Conservation (phyloP, 2,797 vertebrate species). For the Tragopan temminckii region DNA sequence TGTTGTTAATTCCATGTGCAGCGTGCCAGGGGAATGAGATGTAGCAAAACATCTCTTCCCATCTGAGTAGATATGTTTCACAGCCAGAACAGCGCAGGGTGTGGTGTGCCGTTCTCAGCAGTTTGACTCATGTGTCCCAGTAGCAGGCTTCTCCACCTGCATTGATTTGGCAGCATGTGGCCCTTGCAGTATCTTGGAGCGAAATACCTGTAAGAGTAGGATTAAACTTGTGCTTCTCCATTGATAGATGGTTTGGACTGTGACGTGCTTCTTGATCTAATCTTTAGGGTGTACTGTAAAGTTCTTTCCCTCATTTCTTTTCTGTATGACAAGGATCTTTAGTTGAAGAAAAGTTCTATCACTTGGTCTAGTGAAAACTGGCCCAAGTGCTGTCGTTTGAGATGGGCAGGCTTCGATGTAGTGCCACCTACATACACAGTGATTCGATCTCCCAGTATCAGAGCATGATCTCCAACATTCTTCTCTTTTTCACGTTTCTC, state of each 20-base stretch:
- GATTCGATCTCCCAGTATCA: too few relatives aligned
- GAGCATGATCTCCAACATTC: neutral
- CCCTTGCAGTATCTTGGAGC: neutral
- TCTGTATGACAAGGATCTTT: neutral
- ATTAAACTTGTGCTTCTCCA: neutral
- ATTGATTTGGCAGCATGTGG: neutral
- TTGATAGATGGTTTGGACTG: neutral
- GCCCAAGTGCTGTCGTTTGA: neutral
- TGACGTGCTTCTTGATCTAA: neutral
- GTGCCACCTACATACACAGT: neutral
- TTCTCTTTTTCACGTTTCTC: neutral
- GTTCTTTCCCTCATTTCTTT: neutral
- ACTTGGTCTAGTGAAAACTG: neutral
- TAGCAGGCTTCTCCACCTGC: neutral
- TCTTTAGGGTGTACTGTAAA: neutral
- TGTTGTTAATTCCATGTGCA: conserved; percentile 21
- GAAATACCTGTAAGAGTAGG: neutral
- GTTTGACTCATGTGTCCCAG: neutral
- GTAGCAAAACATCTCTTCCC: neutral
- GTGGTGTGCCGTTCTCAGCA: neutral
- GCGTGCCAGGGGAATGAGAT: conserved; percentile 16
- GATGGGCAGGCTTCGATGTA: neutral
- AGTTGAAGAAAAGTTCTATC: neutral
- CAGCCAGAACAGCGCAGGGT: neutral
- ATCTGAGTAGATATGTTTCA: neutral